phyloP scores from a whole-genome alignment of 1,140 invertebrate genomes.

The Pissodes strobi region DNA sequence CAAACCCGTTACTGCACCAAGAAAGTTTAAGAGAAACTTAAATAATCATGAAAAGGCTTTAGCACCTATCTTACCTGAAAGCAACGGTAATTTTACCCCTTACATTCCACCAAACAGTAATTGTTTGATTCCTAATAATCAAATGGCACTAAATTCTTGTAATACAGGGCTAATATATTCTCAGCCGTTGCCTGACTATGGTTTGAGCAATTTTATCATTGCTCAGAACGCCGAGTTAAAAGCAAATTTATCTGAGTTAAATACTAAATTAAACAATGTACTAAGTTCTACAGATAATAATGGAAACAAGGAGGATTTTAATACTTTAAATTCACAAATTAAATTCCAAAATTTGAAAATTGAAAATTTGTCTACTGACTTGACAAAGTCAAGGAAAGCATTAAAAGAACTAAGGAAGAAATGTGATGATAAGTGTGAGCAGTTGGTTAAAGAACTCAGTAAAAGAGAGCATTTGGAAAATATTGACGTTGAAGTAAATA shows the following conservation, averaged over 20 bases:
- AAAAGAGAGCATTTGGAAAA: neutral
- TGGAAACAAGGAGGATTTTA: conserved; percentile 1
- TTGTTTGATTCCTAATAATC: conserved; percentile 11
- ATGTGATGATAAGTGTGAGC: conserved; percentile 13
- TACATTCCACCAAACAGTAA: neutral
- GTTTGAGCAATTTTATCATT: conserved; percentile 14
- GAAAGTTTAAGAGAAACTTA: conserved; percentile 16
- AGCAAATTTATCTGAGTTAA: conserved; percentile 28
- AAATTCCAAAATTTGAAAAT: conserved; percentile 32
- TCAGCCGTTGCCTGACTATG: conserved; percentile 13
- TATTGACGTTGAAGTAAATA: neutral
- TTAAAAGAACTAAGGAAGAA: neutral
- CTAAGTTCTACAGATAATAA: neutral
- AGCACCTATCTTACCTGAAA: neutral
- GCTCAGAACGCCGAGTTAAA: conserved; percentile 32
- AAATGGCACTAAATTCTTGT: conserved; percentile 2
- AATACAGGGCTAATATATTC: conserved; percentile 6
- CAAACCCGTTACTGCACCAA: conserved; percentile 18
- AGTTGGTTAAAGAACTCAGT: neutral
- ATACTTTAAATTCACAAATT: conserved; percentile 12
- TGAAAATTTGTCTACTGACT: conserved; percentile 24
- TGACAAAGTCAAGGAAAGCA: neutral
- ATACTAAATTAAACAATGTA: conserved; percentile 14
- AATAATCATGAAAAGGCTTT: neutral
- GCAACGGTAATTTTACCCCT: neutral